Conservation (phyloP, 2,797 vertebrate species). For the Diglossa cyanea region DNA sequence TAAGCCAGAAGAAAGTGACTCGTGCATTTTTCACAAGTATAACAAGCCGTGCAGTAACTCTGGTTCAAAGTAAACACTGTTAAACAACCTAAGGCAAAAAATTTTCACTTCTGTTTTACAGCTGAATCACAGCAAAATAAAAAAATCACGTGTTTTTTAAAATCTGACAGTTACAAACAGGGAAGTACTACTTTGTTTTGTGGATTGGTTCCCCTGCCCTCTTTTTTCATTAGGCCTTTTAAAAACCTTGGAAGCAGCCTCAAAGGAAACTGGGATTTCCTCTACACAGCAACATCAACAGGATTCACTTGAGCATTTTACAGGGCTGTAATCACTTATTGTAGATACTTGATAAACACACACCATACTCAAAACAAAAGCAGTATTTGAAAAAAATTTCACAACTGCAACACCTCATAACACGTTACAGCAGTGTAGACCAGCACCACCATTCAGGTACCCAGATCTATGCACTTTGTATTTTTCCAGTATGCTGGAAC, state of each 20-base stretch:
- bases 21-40: background rate
- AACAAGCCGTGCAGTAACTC: background rate
- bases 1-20: background rate
- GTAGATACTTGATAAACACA: background rate
- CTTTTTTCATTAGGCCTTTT: background rate
- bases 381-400: background rate
- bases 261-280: background rate
- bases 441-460: background rate
- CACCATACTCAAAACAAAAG: background rate
- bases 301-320: background rate
- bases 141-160: accelerated
- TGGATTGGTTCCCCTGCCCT: accelerated
- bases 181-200: background rate
- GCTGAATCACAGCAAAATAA: background rate
- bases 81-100: background rate
- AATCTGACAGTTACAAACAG: background rate
- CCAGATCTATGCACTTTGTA: background rate
- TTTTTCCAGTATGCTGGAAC: background rate
- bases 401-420: background rate
- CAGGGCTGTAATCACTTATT: background rate
- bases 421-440: background rate
- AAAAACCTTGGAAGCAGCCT: background rate
- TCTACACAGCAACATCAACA: background rate
- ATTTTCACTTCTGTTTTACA: background rate
- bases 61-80: background rate